phyloP scores from a whole-genome alignment of 1,140 invertebrate genomes.

The Scaptomyza hsui region DNA sequence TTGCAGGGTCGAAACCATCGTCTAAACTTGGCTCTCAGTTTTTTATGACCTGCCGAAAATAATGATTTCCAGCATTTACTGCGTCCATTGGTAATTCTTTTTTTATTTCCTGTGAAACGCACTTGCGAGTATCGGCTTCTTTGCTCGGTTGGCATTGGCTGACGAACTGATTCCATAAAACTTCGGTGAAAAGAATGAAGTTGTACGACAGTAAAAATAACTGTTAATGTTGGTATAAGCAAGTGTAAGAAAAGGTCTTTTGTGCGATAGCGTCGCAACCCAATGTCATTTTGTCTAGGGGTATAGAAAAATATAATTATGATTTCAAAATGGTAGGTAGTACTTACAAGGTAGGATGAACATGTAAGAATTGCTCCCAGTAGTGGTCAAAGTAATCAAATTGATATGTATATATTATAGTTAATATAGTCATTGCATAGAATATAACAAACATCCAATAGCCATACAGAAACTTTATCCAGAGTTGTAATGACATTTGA shows the following conservation, averaged over 20 bases:
- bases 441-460: conserved; percentile 98
- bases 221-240: conserved; percentile 95
- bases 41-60: conserved; percentile 24
- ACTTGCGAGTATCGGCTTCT: neutral
- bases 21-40: conserved; percentile 12
- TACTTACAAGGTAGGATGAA: conserved; percentile 90
- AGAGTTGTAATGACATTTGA: conserved; percentile 95
- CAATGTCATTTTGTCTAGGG: conserved; percentile 94
- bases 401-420: conserved; percentile 98
- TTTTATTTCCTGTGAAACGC: neutral
- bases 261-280: conserved; percentile 93
- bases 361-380: conserved; percentile 91
- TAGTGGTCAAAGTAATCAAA: conserved; percentile 95
- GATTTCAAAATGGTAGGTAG: too few species aligned
- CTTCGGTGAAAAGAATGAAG: conserved; percentile 96
- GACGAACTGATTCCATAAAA: conserved; percentile 65
- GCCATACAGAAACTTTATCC: conserved; percentile 95
- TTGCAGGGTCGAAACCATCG: conserved; percentile 60
- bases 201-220: conserved; percentile 98
- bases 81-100: neutral
- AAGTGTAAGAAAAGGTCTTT: conserved; percentile 95
- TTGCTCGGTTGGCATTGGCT: conserved; percentile 25
- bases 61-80: conserved; percentile 44
- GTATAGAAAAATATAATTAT: conserved; percentile 35
- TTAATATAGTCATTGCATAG: conserved; percentile 97